Conservation (phyloP, 2,888 invertebrate species). For the Sinodicranocentrus sp. region DNA sequence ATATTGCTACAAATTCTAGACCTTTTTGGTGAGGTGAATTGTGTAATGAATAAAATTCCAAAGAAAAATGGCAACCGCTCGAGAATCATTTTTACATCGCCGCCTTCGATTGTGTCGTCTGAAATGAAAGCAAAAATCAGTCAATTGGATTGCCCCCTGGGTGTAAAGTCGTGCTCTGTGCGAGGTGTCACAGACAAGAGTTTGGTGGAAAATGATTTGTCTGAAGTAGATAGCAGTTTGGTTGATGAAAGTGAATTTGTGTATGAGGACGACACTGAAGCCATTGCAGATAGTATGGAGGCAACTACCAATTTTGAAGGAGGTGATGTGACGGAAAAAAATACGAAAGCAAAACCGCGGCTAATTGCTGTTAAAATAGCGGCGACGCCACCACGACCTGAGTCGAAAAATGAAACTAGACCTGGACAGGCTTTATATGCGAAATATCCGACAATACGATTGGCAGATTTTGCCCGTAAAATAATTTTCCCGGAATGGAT, state of each 20-base stretch:
- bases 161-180: neutral
- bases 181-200: neutral
- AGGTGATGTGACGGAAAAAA: neutral
- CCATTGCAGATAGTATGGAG: neutral
- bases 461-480: slow-evolving; percentile 73
- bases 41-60: slow-evolving; percentile 31
- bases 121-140: neutral
- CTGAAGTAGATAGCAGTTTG: neutral
- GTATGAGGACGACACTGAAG: slow-evolving; percentile 7
- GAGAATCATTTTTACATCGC: slow-evolving; percentile 27
- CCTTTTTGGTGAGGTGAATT: slow-evolving; percentile 10
- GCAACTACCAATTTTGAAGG: neutral
- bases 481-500: slow-evolving; percentile 75
- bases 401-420: slow-evolving; percentile 31
- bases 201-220: neutral
- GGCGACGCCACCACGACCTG: slow-evolving; percentile 34
- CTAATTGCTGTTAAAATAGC: slow-evolving; percentile 52
- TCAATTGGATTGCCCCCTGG: neutral
- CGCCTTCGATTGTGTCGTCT: neutral
- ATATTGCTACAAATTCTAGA: neutral
- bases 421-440: slow-evolving; percentile 30
- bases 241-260: slow-evolving; percentile 43
- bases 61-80: slow-evolving; percentile 7
- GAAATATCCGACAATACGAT: slow-evolving; percentile 70
- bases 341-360: slow-evolving; percentile 32